Evolutionary conservation across 1,140 invertebrate genomes (phyloP).

Genomic region (Bombus polaris): DNA sequence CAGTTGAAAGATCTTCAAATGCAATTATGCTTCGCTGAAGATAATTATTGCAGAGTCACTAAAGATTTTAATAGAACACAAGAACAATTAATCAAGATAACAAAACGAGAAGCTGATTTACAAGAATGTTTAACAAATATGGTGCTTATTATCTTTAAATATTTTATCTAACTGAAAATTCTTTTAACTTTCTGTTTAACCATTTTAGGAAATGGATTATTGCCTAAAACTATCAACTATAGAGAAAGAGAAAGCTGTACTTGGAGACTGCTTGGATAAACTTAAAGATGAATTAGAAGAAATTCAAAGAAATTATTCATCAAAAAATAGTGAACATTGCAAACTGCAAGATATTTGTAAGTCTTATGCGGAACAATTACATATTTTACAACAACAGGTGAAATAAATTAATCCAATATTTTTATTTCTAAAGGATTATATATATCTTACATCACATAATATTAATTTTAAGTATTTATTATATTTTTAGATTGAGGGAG

Average conservation of each 20-base stretch:
- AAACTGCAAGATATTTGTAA: constrained; percentile 62
- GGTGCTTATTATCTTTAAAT: constrained; percentile 52
- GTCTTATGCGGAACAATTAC: constrained; percentile 56
- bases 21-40: constrained; percentile 62
- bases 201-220: constrained; percentile 68
- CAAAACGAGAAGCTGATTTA: constrained; percentile 63
- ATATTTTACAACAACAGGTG: constrained; percentile 62
- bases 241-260: constrained; percentile 55
- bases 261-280: constrained; percentile 59
- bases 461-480: constrained; percentile 1
- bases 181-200: constrained; percentile 30
- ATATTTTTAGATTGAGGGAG: constrained; percentile 47
- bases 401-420: constrained; percentile 32
- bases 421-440: constrained; percentile 22
- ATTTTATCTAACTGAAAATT: constrained; percentile 8
- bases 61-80: constrained; percentile 68
- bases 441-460: neutral
- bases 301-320: constrained; percentile 51
- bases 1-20: constrained; percentile 62
- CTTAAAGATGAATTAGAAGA: constrained; percentile 67
- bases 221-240: constrained; percentile 50
- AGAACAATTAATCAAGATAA: constrained; percentile 60
- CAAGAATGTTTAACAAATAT: constrained; percentile 65
- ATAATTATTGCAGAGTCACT: constrained; percentile 65
- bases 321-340: constrained; percentile 57